These are phyloP conservation scores for Pegea sp. DNA, from an alignment of 23 tunicate species.

Conservation along the genomic window DNA sequence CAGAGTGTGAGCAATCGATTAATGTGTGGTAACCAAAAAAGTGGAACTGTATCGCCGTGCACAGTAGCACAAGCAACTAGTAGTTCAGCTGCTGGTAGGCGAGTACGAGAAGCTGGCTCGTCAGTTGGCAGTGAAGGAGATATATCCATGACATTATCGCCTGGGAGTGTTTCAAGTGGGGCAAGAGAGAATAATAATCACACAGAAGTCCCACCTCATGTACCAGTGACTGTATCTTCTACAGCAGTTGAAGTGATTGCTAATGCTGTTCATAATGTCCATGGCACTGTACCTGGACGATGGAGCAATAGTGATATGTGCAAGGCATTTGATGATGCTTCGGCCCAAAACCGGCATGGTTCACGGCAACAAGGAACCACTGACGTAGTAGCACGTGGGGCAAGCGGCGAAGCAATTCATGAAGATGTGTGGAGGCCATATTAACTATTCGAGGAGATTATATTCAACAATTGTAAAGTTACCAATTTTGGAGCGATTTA, in stretches of 20 bases:
- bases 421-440: conserved; percentile 95
- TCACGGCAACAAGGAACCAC: neutral
- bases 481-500: too few species aligned
- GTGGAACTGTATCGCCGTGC: neutral
- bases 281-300: conserved; percentile 1
- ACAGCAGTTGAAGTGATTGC: conserved; percentile 1
- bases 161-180: conserved; percentile 36
- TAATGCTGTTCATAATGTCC: neutral
- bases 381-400: conserved; percentile 4
- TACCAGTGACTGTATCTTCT: too few species aligned
- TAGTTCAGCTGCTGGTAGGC: conserved; percentile 19
- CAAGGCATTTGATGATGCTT: conserved; percentile 22
- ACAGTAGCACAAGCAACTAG: conserved; percentile 19
- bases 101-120: conserved; percentile 45
- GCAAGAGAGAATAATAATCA: conserved; percentile 32
- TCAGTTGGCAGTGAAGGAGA: conserved; percentile 78
- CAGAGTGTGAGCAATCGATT: conserved; percentile 4
- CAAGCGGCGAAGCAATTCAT: conserved; percentile 11
- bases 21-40: conserved; percentile 6
- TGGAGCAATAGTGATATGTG: conserved; percentile 24
- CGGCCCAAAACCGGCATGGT: conserved; percentile 13
- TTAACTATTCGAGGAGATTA: too few species aligned
- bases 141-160: conserved; percentile 52
- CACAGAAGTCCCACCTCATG: too few species aligned
- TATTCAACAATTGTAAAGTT: too few species aligned